phyloP scores from a whole-genome alignment of 2,888 invertebrate genomes.

The Drosophila imparisetae region DNA sequence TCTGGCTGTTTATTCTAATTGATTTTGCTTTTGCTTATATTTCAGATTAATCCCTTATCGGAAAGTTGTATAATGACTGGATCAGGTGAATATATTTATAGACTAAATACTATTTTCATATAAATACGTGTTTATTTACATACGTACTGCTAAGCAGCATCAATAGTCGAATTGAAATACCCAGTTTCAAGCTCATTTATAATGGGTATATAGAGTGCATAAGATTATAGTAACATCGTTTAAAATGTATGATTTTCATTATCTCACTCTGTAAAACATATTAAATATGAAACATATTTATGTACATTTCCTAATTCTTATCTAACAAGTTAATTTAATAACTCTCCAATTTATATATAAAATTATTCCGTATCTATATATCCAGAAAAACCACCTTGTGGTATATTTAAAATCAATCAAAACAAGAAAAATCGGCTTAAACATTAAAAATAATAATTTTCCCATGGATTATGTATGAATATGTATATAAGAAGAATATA shows the following conservation, averaged over 20 bases:
- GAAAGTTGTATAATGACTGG: constrained; percentile 65
- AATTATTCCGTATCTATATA: background rate
- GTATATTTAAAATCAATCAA: background rate
- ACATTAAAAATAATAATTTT: background rate
- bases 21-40: constrained; percentile 32
- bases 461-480: background rate
- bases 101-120: background rate
- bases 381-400: background rate
- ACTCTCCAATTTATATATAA: too few species aligned
- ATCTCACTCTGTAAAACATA: background rate
- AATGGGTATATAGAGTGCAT: background rate
- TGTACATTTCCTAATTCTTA: background rate
- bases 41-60: constrained; percentile 38
- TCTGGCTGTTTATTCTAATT: constrained; percentile 35
- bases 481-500: too few species aligned
- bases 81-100: constrained; percentile 61
- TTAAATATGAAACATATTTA: background rate
- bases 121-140: background rate
- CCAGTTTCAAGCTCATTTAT: background rate
- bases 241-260: background rate
- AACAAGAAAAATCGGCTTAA: background rate
- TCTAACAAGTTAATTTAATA: background rate
- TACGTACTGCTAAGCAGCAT: background rate
- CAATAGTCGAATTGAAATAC: background rate
- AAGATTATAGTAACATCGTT: background rate